Evolutionary conservation across 2,888 invertebrate genomes (phyloP).

Genomic region (Boloria selene): DNA sequence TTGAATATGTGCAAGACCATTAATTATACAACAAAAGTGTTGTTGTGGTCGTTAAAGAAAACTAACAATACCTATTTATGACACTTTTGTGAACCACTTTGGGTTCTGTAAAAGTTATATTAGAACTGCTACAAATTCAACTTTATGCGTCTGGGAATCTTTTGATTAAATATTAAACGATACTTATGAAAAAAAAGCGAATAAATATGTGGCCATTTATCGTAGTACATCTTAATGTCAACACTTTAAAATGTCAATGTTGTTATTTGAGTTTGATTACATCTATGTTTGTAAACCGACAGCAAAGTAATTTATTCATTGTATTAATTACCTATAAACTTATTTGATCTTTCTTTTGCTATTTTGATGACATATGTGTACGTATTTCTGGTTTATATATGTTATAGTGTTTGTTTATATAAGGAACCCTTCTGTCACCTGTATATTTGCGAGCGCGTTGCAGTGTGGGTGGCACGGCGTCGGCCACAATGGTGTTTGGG

Average conservation of each 20-base stretch:
- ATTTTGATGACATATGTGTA: no score
- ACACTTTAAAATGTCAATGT: neutral
- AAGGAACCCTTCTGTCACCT: constrained; percentile 41
- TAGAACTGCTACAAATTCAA: neutral
- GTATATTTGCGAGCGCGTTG: constrained; percentile 48
- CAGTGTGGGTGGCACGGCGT: constrained; percentile 66
- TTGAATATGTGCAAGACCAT: constrained; percentile 57
- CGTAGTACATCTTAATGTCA: neutral
- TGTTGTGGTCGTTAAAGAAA: constrained; percentile 58
- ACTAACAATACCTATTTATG: constrained; percentile 35
- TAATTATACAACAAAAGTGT: constrained; percentile 64
- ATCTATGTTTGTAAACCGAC: neutral
- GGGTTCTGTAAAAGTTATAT: constrained; percentile 23
- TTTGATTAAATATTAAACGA: neutral
- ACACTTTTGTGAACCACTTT: constrained; percentile 23
- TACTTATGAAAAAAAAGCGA: neutral
- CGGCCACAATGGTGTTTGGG: constrained; percentile 75
- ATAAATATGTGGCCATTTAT: neutral
- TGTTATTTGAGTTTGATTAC: neutral
- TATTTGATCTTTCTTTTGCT: no score
- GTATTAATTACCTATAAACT: no score
- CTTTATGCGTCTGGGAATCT: neutral
- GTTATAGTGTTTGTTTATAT: constrained; percentile 9
- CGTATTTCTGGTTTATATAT: no score
- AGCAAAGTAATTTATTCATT: neutral